These are phyloP conservation scores for Phalacrocorax pelagicus DNA, from an alignment of 2,113 vertebrate species.

Conservation along the genomic window DNA sequence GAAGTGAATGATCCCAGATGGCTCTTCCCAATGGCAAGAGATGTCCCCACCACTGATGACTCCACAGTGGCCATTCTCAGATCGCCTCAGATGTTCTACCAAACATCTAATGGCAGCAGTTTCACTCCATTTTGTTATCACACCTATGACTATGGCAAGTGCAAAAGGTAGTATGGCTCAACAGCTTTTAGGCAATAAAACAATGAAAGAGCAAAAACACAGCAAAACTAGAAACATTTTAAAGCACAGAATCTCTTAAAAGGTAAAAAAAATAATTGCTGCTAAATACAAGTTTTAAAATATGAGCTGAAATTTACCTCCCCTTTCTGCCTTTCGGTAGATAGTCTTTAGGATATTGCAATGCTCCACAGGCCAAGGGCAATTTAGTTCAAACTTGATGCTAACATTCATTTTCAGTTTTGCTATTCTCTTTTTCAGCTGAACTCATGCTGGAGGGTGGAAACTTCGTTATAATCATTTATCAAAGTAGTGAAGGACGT, in stretches of 20 bases:
- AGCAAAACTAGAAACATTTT: background rate
- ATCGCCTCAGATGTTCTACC: background rate
- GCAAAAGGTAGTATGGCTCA: background rate
- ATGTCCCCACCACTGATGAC: accelerated
- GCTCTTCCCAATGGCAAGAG: background rate
- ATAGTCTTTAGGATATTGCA: background rate
- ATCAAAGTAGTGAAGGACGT: background rate
- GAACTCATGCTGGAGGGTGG: background rate
- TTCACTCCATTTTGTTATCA: background rate
- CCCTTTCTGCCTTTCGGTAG: background rate
- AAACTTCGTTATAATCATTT: background rate
- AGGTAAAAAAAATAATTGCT: background rate
- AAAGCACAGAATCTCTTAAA: background rate
- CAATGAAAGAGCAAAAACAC: background rate
- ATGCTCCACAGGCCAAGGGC: background rate
- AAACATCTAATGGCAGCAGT: background rate
- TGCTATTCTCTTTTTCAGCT: background rate
- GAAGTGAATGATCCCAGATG: background rate
- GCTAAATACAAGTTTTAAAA: background rate
- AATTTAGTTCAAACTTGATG: background rate
- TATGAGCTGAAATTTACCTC: background rate
- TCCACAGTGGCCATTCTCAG: background rate
- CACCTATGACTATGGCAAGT: background rate
- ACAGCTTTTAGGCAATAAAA: background rate
- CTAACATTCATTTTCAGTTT: background rate